Evolutionary conservation across 2,797 vertebrate species (phyloP), one percentile per base, ranked within the genome.

Genomic region (Gymnoscopelus braueri): DNA sequence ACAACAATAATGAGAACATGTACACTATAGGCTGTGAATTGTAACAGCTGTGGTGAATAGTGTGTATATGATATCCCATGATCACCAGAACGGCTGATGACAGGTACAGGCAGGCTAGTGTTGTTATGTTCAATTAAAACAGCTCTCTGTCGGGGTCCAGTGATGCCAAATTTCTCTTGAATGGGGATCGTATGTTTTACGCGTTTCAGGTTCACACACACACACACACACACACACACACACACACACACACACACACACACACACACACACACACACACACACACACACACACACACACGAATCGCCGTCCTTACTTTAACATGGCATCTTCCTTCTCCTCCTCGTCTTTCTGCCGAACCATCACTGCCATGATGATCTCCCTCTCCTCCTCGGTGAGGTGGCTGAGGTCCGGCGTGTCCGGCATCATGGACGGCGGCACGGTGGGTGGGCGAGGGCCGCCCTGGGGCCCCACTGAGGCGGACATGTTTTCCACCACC

Each of bases 291-390:
- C 19, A 19, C 19, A 19, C 19, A 19, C 19, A 19, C 19, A 19
- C 19, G 48, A 65, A 78, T 80, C 23, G 63, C 67, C 61, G 71
- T 69, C 24, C 96, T 98, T 98, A 99, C 98, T 98, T 99, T 87
- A 98, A 91, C 95, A 98, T 97, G 95, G 96, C 98, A 92, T 98
- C 94, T 93, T 99, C 97, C 87, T 99, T 99, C 78, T 96, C 96
- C 85, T 99, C 98, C 83, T 99, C 98, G 78, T 99, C 96, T 90
- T 95, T 97, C 87, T 99, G 98, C 84, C 98, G 96, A 94, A 95
- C 94, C 96, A 99, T 98, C 93, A 99, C 98, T 88, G 94, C 97
- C 97, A 99, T 96, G 87, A 99, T 99, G 77, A 98, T 99, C 92
- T 94, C 95, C 92, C 97, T 93, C 93, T 99, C 98, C 87, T 99